Conservation (phyloP, 2,888 invertebrate species). For the Monoplex corrugatus region DNA sequence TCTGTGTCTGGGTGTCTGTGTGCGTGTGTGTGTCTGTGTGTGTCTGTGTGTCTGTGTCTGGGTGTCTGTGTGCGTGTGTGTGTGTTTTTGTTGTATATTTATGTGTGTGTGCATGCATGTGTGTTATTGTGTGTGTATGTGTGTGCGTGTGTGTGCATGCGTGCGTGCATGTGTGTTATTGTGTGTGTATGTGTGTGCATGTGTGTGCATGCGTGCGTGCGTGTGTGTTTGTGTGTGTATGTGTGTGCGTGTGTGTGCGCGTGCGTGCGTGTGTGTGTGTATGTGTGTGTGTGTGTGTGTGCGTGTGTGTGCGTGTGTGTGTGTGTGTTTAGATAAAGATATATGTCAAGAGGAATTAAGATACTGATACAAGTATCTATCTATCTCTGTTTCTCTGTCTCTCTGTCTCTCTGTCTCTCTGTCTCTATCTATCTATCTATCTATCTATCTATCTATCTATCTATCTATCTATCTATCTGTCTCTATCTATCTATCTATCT, state of each 20-base stretch:
- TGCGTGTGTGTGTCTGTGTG: neutral
- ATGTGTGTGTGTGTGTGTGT: neutral
- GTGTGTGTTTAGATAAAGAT: neutral
- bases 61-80: neutral
- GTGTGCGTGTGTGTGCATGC: neutral
- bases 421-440: too few relatives aligned
- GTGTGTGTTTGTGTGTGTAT: neutral
- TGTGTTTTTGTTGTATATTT: neutral
- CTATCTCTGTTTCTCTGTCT: too few relatives aligned
- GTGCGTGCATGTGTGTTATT: neutral
- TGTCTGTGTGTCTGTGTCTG: neutral
- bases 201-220: neutral
- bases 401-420: too few relatives aligned
- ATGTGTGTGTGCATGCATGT: neutral
- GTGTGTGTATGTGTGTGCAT: neutral
- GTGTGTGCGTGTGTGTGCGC: neutral
- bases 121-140: neutral
- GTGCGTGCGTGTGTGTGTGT: neutral
- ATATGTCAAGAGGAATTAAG: too few relatives aligned
- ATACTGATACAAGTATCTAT: too few relatives aligned
- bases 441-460: too few relatives aligned
- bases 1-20: neutral
- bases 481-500: too few relatives aligned
- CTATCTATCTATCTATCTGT: too few relatives aligned
- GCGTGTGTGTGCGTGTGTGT: neutral